phyloP scores from a whole-genome alignment of 2,797 vertebrate species.

The Hapalemur alaotrensis region DNA sequence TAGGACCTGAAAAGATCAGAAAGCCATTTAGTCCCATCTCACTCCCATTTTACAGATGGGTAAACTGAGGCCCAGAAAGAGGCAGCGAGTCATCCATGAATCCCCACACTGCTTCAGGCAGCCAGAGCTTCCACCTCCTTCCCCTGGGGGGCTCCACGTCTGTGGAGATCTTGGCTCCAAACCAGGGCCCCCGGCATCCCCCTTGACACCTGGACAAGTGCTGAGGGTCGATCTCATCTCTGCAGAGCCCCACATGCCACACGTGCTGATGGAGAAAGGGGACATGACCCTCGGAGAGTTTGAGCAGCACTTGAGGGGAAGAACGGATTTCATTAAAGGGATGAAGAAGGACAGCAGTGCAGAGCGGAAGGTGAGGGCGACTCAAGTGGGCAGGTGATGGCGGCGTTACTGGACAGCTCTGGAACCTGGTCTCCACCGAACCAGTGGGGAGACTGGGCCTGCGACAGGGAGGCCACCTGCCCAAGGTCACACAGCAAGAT shows the following conservation, averaged over 20 bases:
- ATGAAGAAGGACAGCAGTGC: constrained; percentile 92
- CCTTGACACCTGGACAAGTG: accelerated
- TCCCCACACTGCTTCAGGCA: not conserved
- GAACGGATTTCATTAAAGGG: constrained; percentile 93
- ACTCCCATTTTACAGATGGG: not conserved
- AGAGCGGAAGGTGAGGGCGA: constrained; percentile 90
- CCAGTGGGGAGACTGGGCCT: not conserved
- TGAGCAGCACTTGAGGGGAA: constrained; percentile 91
- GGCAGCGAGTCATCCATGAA: not conserved
- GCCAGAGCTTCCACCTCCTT: not conserved
- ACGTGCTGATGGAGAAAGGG: constrained; percentile 93
- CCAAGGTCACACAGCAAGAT: not conserved
- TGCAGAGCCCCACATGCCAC: constrained; percentile 95
- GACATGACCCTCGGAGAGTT: constrained; percentile 95
- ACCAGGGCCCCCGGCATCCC: not conserved
- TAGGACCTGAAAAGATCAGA: not conserved
- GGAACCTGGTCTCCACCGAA: not conserved
- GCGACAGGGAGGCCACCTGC: accelerated
- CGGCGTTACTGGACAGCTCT: not conserved
- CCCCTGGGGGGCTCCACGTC: not conserved
- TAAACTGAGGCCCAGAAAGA: not conserved
- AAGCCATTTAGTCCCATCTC: not conserved
- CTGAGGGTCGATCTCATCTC: constrained; percentile 10
- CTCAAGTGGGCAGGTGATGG: accelerated
- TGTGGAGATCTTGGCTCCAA: not conserved